A percentile compares a stretch with the other conserved stretches of the same genome.
phyloP scores from a whole-genome alignment of 2,113 vertebrate species.

The Malurus cyaneus region DNA sequence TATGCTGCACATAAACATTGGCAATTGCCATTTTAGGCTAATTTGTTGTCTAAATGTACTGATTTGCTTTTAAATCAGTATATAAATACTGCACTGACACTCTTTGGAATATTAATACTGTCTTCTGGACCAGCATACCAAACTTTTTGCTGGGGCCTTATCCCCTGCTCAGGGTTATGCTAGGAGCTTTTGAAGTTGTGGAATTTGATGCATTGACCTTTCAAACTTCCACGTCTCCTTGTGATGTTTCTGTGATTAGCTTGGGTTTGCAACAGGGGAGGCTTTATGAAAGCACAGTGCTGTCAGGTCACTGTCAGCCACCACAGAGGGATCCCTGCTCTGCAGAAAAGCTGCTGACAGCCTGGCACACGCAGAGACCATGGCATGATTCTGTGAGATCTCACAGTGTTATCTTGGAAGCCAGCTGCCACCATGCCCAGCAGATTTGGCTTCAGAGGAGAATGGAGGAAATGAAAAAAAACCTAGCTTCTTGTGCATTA shows the following conservation, averaged over 20 bases:
- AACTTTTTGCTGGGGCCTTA: neutral
- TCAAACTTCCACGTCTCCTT: neutral
- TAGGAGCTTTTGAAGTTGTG: neutral
- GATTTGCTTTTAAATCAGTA: neutral
- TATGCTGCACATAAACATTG: neutral
- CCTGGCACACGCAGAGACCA: neutral
- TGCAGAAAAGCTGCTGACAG: neutral
- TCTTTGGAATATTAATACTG: neutral
- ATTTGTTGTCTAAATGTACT: neutral
- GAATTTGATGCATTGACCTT: neutral
- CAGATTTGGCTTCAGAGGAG: conserved; percentile 13
- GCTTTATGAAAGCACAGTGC: neutral
- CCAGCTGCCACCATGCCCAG: conserved; percentile 7
- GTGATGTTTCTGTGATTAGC: neutral
- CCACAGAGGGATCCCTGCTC: neutral
- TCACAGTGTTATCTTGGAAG: neutral
- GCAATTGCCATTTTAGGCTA: neutral
- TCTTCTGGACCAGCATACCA: neutral
- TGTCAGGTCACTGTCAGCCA: neutral
- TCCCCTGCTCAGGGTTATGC: neutral
- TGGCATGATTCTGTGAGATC: neutral
- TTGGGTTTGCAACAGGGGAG: neutral
- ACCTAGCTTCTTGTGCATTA: neutral
- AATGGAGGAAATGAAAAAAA: neutral
- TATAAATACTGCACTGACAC: neutral